Evolutionary conservation across 2,113 vertebrate species (phyloP).

Genomic region (Ovis aries): DNA sequence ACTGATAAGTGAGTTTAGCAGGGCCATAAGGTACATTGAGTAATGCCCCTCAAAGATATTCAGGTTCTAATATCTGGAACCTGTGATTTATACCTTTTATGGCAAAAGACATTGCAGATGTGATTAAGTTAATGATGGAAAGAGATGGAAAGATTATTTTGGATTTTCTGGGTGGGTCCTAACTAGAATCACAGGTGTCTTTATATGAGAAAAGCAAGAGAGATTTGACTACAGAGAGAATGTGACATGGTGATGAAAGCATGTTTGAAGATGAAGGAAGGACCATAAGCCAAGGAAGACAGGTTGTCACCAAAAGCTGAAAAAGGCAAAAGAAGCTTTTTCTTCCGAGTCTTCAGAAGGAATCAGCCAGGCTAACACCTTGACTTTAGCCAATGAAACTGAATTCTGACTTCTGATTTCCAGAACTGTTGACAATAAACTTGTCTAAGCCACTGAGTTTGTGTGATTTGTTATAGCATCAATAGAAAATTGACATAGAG

Average conservation of each 20-base stretch:
- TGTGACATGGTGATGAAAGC: not conserved
- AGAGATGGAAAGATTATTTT: not conserved
- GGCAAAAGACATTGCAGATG: not conserved
- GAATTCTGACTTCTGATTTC: not conserved
- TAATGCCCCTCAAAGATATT: not conserved
- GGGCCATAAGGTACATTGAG: not conserved
- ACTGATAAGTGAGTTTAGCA: not conserved
- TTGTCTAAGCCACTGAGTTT: not conserved
- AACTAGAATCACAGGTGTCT: not conserved
- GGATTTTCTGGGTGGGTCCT: not conserved
- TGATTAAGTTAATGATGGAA: not conserved
- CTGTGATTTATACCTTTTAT: not conserved
- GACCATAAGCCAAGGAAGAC: not conserved
- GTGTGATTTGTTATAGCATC: not conserved
- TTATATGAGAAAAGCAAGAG: not conserved
- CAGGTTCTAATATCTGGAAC: not conserved
- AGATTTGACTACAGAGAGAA: not conserved
- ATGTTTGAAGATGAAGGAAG: not conserved
- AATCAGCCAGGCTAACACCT: not conserved
- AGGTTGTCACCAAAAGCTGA: not conserved
- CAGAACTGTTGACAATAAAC: not conserved
- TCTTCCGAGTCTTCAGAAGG: not conserved
- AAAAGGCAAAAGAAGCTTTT: not conserved
- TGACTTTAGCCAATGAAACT: not conserved
- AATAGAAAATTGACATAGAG: not conserved